Conservation (phyloP, 2,888 invertebrate species). For the Drosophila buzzatii region DNA sequence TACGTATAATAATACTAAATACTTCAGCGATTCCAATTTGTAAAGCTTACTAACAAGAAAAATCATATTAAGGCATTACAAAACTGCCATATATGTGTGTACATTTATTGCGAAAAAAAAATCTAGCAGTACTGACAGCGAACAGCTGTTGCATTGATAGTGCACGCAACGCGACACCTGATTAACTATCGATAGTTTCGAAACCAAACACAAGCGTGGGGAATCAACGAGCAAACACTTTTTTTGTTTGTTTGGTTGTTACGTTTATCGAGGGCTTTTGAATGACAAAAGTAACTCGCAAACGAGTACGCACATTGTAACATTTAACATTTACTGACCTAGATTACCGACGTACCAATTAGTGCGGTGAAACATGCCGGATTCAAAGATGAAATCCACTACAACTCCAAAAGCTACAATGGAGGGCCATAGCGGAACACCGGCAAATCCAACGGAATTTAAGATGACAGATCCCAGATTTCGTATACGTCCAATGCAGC, state of each 20-base stretch:
- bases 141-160: conserved; percentile 27
- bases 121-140: not conserved
- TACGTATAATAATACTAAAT: too few relatives aligned
- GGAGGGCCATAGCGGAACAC: conserved; percentile 6
- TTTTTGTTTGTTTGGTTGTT: conserved; percentile 19
- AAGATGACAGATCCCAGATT: conserved; percentile 90
- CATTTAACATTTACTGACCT: not conserved
- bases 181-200: conserved; percentile 36
- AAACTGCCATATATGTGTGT: too few relatives aligned
- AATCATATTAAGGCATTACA: not conserved
- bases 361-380: conserved; percentile 27
- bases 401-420: not conserved
- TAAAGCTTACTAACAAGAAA: not conserved
- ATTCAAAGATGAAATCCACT: conserved; percentile 33
- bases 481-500: conserved; percentile 86
- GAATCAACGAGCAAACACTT: conserved; percentile 6
- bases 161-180: conserved; percentile 38
- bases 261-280: conserved; percentile 16
- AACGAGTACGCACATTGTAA: conserved; percentile 11
- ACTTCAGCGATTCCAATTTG: not conserved
- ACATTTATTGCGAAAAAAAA: not conserved
- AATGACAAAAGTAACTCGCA: conserved; percentile 21
- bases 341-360: conserved; percentile 42
- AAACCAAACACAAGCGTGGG: conserved; percentile 13
- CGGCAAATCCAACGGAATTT: conserved; percentile 9